phyloP scores from a whole-genome alignment of 2,113 vertebrate species.

The Desmodus rotundus region DNA sequence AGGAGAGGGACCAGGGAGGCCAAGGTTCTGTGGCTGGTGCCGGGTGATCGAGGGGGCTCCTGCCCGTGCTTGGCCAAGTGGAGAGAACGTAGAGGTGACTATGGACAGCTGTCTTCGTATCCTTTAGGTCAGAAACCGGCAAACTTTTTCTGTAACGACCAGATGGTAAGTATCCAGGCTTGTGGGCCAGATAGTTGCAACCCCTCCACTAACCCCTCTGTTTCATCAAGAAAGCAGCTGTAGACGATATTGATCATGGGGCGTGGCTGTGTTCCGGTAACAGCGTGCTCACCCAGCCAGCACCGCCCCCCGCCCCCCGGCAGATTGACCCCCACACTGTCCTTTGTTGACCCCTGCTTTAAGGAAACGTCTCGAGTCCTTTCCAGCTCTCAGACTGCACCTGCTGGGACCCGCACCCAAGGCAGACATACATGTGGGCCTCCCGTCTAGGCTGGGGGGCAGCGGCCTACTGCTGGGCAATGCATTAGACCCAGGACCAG shows the following conservation, averaged over 20 bases:
- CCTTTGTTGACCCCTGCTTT: not conserved
- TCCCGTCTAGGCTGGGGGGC: not conserved
- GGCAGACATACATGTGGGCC: not conserved
- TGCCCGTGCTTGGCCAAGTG: accelerated
- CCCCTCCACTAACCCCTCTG: accelerated
- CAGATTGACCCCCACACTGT: accelerated
- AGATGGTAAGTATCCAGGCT: not conserved
- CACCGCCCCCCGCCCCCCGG: no score
- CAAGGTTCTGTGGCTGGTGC: accelerated
- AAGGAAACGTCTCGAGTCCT: not conserved
- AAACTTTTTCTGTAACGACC: not conserved
- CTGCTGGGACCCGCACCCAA: not conserved
- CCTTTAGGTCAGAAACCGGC: not conserved
- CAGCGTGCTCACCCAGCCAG: accelerated
- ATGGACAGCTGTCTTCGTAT: not conserved
- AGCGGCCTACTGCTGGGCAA: accelerated
- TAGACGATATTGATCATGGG: accelerated
- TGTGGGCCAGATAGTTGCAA: not conserved
- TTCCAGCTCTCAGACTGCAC: not conserved
- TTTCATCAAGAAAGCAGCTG: not conserved
- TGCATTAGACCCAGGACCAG: not conserved
- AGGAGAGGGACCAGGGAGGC: not conserved
- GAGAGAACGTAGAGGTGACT: accelerated
- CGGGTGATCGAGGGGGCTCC: accelerated
- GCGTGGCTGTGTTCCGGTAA: accelerated